Base-by-base conservation (phyloP, 2,113 vertebrate species). In the Geothlypis trichas region DNA sequence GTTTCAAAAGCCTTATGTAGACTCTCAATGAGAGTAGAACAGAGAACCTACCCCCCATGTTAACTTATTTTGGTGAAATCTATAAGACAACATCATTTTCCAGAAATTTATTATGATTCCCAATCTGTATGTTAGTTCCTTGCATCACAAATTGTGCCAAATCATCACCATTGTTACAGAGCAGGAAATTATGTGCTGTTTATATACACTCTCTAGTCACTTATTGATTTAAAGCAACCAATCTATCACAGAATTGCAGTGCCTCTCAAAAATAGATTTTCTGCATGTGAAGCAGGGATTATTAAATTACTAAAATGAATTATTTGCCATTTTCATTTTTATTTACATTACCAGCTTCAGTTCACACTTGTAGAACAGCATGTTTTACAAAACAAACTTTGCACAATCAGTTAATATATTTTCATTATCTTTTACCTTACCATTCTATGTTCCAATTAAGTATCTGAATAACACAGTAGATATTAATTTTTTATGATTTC, bases 181-280 rank as follows among this genome's bases (percentile, higher is more conserved):
- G 47, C 15, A 61, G 21, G 14, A 16, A 57, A 24, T 57, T 77
- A 67, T 51, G 5, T 35, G 21, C 18, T 66, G n/a, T 54, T 80
- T 79, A 42, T 41, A 65, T 15, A 41, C 13, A 23, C 5, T 23
- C 52, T 78, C 18, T 28, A 54, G 49, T 68, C 66, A 65, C 28
- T 41, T 91, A 76, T 65, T 93, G 84, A 78, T 84, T 89, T 65
- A 85, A 72, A 77, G 17, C 24, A 55, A 24, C 5, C 33, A 47
- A 28, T 80, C 55, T 55, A 59, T 90, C 75, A 51, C 13, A 78
- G 78, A 10, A 35, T 76, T 59, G 18, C 13, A 51, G 6, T 41
- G 35, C 26, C 23, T 84, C 80, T 88, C 41, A 79, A 46, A 88
- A 84, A 86, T 46, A 88, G 83, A 59, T 97, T 77, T 94, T 69